phyloP scores from a whole-genome alignment of 2,888 invertebrate species.

The Eristalinus sepulchralis region DNA sequence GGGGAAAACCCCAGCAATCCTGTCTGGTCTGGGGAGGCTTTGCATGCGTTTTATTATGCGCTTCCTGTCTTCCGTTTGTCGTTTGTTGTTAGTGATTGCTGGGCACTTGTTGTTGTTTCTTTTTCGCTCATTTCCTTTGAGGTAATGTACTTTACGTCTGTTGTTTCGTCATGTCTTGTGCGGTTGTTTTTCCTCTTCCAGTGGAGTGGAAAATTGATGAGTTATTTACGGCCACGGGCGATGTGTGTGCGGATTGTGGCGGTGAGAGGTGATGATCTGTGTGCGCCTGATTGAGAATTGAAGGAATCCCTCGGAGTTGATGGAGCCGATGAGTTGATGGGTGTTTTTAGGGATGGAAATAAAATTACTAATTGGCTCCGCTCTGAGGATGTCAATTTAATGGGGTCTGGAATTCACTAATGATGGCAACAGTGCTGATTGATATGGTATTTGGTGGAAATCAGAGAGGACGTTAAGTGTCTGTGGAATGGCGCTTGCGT shows the following conservation, averaged over 20 bases:
- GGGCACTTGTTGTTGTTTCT: not conserved
- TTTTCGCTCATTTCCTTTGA: slow-evolving; percentile 41
- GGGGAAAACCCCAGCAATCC: slow-evolving; percentile 35
- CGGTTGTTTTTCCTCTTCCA: slow-evolving; percentile 58
- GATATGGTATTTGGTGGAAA: not conserved
- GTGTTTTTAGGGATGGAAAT: not conserved
- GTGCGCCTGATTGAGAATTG: slow-evolving; percentile 20
- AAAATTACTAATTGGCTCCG: not conserved
- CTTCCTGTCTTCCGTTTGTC: slow-evolving; percentile 13
- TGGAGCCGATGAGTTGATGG: slow-evolving; percentile 30
- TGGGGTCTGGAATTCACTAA: not conserved
- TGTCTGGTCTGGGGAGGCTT: slow-evolving; percentile 39
- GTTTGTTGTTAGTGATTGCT: slow-evolving; percentile 10
- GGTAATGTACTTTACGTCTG: slow-evolving; percentile 54
- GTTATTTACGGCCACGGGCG: slow-evolving; percentile 35
- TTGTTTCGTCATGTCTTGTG: slow-evolving; percentile 46
- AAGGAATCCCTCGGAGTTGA: slow-evolving; percentile 12
- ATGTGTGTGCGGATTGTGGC: not conserved
- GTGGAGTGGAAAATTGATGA: slow-evolving; percentile 66
- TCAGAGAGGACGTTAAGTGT: too few species aligned
- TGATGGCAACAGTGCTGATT: not conserved
- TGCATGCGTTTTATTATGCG: slow-evolving; percentile 12
- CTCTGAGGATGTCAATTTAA: slow-evolving; percentile 23
- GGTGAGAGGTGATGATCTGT: slow-evolving; percentile 26
- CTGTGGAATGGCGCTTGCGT: not conserved